These are phyloP conservation scores for Scophthalmus maximus DNA, from an alignment of 2,113 vertebrate genomes.

Conservation along the genomic window DNA sequence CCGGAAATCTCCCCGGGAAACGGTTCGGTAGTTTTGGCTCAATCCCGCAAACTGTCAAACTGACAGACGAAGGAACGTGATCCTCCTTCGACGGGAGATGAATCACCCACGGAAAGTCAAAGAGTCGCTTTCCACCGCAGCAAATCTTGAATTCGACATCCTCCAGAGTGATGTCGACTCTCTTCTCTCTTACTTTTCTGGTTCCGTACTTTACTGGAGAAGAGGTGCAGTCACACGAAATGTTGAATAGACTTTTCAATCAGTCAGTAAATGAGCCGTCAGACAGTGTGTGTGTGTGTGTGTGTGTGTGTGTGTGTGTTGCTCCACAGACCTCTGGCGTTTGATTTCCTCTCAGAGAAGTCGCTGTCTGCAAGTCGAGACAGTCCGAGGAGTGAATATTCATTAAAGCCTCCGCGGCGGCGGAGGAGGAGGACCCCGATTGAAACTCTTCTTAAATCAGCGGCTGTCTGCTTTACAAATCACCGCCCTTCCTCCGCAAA, in stretches of 20 bases:
- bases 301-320: too few relatives aligned
- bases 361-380: constrained; percentile 15
- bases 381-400: constrained; percentile 62
- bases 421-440: constrained; percentile 10
- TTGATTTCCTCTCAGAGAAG: constrained; percentile 31
- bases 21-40: too few relatives aligned
- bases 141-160: not conserved
- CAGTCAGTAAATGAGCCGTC: constrained; percentile 32
- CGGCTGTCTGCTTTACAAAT: constrained; percentile 73
- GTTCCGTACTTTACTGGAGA: not conserved
- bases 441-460: constrained; percentile 62
- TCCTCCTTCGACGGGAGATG: too few relatives aligned
- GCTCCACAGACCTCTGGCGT: constrained; percentile 27
- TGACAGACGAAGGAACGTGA: too few relatives aligned
- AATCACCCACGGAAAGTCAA: too few relatives aligned
- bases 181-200: not conserved
- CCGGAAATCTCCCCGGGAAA: too few relatives aligned
- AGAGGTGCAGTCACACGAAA: not conserved
- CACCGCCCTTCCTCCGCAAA: constrained; percentile 40
- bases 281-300: not conserved
- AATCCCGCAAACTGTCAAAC: too few relatives aligned
- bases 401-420: constrained; percentile 51
- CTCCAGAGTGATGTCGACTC: not conserved
- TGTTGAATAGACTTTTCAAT: constrained; percentile 27
- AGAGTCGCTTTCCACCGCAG: not conserved